phyloP scores from a whole-genome alignment of 2,888 invertebrate species.

The Onchidella celtica region DNA sequence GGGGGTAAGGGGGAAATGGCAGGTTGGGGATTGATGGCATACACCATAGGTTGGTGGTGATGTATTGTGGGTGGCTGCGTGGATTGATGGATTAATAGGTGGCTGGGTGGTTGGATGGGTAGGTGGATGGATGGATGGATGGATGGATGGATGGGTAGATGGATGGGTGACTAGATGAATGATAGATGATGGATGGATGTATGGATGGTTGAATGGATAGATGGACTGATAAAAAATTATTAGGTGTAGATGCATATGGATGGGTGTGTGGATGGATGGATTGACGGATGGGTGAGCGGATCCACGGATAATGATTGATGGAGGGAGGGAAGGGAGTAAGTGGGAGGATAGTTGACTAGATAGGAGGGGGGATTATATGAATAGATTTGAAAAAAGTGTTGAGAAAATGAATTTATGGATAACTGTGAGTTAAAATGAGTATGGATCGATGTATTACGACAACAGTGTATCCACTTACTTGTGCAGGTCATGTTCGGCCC shows the following conservation, averaged over 20 bases:
- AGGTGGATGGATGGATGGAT: not conserved
- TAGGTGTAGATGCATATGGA: not conserved
- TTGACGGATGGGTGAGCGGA: too few relatives aligned
- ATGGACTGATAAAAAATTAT: not conserved
- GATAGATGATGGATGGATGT: not conserved
- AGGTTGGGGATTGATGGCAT: not conserved
- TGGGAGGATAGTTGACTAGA: not conserved
- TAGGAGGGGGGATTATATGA: not conserved
- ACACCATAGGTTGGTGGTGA: too few relatives aligned
- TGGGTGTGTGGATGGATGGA: too few relatives aligned
- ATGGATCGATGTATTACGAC: too few relatives aligned
- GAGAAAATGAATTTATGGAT: not conserved
- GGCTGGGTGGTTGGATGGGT: too few relatives aligned
- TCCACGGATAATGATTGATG: too few relatives aligned
- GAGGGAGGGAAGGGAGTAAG: not conserved
- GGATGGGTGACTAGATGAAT: not conserved
- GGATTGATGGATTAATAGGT: too few relatives aligned
- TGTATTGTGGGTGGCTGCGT: too few relatives aligned
- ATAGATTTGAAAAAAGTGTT: not conserved
- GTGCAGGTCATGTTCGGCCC: conserved; percentile 98
- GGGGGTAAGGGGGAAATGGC: not conserved
- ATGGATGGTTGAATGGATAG: not conserved
- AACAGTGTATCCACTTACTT: too few relatives aligned
- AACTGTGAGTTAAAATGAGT: not conserved
- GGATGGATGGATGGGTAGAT: not conserved